Base-by-base conservation (phyloP, 92 coral and sea anemone species). In the Epizoanthus illoricatus region DNA sequence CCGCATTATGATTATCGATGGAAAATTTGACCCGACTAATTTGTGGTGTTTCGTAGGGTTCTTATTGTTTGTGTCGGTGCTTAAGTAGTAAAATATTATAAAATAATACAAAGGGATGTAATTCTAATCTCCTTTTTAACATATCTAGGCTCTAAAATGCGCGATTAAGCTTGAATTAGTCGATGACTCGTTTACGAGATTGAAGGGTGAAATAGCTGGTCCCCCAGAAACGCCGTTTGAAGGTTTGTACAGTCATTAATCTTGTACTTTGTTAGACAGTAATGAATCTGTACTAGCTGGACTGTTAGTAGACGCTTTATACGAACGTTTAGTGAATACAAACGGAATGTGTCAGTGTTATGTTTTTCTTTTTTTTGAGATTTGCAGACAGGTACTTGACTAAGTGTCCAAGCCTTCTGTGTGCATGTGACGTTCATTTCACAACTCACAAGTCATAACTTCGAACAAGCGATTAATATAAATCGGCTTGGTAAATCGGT, bases 161-260 rank as follows among this genome's bases (percentile, higher is more conserved):
- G 76, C 85, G 68, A 90, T 92, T 16, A 96, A 89, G 78, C 88
- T 96, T 16, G 97, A 96, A 75, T 64, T 96, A 41, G 94, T 91
- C 8, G 99, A 88, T 60, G 91, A 94, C 52, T 76, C 95, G 18
- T 96, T 86, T 74, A 94, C 94, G 9, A 94, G 90, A 85, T 81
- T 96, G 42, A 86, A 88, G 69, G 99, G 99, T 45, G 98, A 91
- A 76, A 92, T 96, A 58, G 88, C 90, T 28, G 99, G 99, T 8
- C 99, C 99, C 19, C 99, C 99, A 57, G 99, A 94, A 73, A 96
- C 99, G 17, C 99, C 99, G 58, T 96, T 94, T 86, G 99, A 96
- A 91, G 99, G 99, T 96, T 78, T 62, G 82, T 78, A 63, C 70
- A n/a, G 3, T 76, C 40, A 9, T 24, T 64, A 8, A 23, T 64